phyloP scores from a whole-genome alignment of 23 tunicate genomes.

The Halocynthia roretzi region DNA sequence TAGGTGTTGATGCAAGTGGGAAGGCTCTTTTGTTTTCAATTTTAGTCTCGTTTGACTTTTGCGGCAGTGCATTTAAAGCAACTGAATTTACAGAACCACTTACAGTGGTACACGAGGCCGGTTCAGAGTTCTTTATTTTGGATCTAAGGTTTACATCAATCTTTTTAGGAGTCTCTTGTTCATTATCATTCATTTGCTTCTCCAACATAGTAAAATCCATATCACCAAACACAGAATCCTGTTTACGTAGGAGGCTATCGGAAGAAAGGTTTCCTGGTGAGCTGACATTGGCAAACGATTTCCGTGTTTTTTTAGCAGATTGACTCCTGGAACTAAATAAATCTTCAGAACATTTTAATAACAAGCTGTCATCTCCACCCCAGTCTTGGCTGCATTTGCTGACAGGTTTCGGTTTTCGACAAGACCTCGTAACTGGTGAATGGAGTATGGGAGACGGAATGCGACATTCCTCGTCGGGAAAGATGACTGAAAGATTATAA shows the following conservation, averaged over 20 bases:
- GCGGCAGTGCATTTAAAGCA: background rate
- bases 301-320: background rate
- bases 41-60: background rate
- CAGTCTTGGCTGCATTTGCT: background rate
- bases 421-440: too few species aligned
- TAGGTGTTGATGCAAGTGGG: background rate
- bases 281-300: background rate
- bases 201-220: conserved; percentile 56
- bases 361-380: conserved; percentile 1
- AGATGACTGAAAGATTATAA: background rate
- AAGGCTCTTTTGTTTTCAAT: background rate
- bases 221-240: conserved; percentile 57
- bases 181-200: conserved; percentile 6
- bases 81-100: too few species aligned
- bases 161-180: background rate
- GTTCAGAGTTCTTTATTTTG: too few species aligned
- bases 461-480: background rate
- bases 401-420: too few species aligned
- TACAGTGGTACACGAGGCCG: too few species aligned
- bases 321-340: background rate
- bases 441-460: background rate
- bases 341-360: conserved; percentile 2
- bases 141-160: too few species aligned
- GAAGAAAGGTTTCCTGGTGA: background rate
- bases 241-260: background rate